These are phyloP conservation scores for Drosophila mayri DNA, from an alignment of 1,140 invertebrate species.

Conservation along the genomic window DNA sequence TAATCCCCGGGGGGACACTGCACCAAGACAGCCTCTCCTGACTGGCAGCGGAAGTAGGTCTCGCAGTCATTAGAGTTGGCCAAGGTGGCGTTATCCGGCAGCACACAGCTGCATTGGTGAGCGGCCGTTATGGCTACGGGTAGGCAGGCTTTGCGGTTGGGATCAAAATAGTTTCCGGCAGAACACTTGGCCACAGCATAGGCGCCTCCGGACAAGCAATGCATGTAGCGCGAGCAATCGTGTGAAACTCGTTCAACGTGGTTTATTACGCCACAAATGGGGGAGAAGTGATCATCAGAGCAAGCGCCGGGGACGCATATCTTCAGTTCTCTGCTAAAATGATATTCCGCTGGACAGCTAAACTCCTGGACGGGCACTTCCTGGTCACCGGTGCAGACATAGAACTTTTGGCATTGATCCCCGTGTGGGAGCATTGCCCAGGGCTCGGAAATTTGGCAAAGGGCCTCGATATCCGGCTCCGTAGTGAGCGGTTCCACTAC, in stretches of 20 bases:
- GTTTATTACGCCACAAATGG: not conserved
- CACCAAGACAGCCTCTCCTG: conserved; percentile 45
- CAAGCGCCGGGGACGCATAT: conserved; percentile 47
- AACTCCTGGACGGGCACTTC: conserved; percentile 48
- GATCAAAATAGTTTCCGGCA: conserved; percentile 47
- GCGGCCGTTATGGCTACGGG: conserved; percentile 43
- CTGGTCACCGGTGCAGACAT: conserved; percentile 48
- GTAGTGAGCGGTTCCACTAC: not conserved
- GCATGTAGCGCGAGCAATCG: conserved; percentile 47
- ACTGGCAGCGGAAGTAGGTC: conserved; percentile 58
- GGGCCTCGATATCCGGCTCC: not conserved
- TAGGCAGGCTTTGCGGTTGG: conserved; percentile 25
- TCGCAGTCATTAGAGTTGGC: conserved; percentile 57
- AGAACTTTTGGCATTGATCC: conserved; percentile 60
- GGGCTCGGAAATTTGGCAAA: conserved; percentile 21
- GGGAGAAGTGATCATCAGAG: not conserved
- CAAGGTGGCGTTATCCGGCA: conserved; percentile 57
- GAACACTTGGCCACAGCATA: conserved; percentile 41
- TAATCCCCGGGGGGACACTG: conserved; percentile 56
- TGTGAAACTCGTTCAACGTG: conserved; percentile 32
- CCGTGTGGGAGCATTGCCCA: conserved; percentile 42
- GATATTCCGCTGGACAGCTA: conserved; percentile 42
- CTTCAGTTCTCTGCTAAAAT: conserved; percentile 37
- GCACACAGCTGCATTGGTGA: conserved; percentile 67
- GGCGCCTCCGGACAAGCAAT: conserved; percentile 30